Conservation (phyloP, 1,140 invertebrate genomes). For the Calycopis cecrops region DNA sequence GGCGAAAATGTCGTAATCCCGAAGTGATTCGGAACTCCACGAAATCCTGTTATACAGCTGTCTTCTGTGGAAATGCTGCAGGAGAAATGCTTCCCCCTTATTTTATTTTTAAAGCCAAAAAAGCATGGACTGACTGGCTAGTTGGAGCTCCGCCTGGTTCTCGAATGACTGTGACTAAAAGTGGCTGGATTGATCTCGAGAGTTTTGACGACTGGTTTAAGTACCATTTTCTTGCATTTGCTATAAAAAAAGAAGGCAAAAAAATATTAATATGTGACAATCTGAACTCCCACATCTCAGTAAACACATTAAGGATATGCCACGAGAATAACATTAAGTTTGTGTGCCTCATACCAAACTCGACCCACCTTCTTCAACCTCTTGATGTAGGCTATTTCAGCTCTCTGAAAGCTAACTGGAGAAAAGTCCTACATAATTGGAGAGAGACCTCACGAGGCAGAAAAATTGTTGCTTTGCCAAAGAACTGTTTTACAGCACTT, state of each 20-base stretch:
- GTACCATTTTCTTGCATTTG: neutral
- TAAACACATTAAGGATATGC: slow-evolving; percentile 4
- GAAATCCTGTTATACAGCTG: slow-evolving; percentile 19
- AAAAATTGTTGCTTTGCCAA: slow-evolving; percentile 11
- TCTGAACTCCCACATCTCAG: slow-evolving; percentile 8
- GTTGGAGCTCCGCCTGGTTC: slow-evolving; percentile 13
- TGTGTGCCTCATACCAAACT: slow-evolving; percentile 6
- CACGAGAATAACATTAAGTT: slow-evolving; percentile 7
- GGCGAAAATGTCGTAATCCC: slow-evolving; percentile 15
- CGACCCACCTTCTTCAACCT: slow-evolving; percentile 10
- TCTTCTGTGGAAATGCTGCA: slow-evolving; percentile 22
- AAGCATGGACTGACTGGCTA: slow-evolving; percentile 12
- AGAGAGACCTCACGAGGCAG: slow-evolving; percentile 1
- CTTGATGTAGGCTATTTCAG: slow-evolving; percentile 17
- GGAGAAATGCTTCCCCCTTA: neutral
- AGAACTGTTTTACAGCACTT: slow-evolving; percentile 10
- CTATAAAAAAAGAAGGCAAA: slow-evolving; percentile 2
- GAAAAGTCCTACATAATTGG: slow-evolving; percentile 12
- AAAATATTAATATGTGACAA: slow-evolving; percentile 9
- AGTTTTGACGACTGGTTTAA: slow-evolving; percentile 13
- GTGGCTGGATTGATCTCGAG: slow-evolving; percentile 9
- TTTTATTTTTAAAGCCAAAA: slow-evolving; percentile 12
- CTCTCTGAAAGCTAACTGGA: slow-evolving; percentile 10
- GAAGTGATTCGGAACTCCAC: slow-evolving; percentile 22
- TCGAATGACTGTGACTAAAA: slow-evolving; percentile 13